phyloP scores from a whole-genome alignment of 2,888 invertebrate species.

The Microdon myrmicae region DNA sequence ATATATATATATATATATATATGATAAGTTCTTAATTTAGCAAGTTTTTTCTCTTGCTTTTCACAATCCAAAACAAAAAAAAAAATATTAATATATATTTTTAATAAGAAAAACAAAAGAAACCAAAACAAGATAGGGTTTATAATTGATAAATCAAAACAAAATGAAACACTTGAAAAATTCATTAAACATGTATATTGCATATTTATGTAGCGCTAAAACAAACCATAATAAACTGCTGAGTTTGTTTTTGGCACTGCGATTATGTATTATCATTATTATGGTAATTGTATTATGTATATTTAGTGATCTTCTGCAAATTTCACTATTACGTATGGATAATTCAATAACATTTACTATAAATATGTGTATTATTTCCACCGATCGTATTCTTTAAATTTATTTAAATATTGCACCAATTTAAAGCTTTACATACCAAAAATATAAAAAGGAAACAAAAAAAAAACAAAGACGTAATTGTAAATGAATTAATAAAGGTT shows the following conservation, averaged over 20 bases:
- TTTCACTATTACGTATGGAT: slow-evolving; percentile 22
- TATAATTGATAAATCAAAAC: slow-evolving; percentile 19
- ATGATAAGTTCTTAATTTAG: slow-evolving; percentile 17
- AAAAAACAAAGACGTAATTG: neutral
- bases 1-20: slow-evolving; percentile 25
- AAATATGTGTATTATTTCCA: slow-evolving; percentile 43
- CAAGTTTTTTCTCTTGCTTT: slow-evolving; percentile 14
- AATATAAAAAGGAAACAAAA: slow-evolving; percentile 10
- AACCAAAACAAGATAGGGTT: neutral
- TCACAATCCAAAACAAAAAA: neutral
- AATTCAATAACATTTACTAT: slow-evolving; percentile 39
- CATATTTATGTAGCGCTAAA: no score
- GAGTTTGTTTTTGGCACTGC: slow-evolving; percentile 38
- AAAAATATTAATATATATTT: neutral
- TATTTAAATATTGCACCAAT: slow-evolving; percentile 46
- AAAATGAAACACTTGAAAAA: no score
- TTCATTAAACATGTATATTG: no score
- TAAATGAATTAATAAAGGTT: no score
- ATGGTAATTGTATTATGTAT: slow-evolving; percentile 38
- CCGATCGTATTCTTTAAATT: slow-evolving; percentile 21
- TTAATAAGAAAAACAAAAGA: neutral
- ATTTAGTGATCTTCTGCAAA: slow-evolving; percentile 4
- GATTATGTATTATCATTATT: no score
- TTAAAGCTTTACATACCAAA: slow-evolving; percentile 32
- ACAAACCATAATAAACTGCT: no score